phyloP scores from a whole-genome alignment of 1,140 invertebrate genomes.

The Asobara japonica region DNA sequence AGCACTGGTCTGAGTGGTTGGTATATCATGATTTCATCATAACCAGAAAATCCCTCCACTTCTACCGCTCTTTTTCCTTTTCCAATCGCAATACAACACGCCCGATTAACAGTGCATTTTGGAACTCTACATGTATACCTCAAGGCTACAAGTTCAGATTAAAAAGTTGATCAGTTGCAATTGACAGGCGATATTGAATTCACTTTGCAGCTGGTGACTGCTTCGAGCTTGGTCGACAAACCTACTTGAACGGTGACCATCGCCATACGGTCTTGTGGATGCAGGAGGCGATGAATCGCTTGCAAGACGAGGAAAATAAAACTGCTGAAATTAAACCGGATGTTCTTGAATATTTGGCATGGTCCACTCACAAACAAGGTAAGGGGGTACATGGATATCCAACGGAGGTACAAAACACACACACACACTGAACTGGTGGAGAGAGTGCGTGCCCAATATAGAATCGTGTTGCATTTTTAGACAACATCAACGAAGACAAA shows the following conservation, averaged over 20 bases:
- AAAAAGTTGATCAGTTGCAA: too few species aligned
- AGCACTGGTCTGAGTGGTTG: slow-evolving; percentile 76
- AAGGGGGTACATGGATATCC: too few species aligned
- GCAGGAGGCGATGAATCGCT: slow-evolving; percentile 83
- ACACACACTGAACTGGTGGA: background rate
- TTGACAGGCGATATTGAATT: background rate
- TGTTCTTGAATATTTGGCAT: slow-evolving; percentile 96
- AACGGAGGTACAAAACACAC: too few species aligned
- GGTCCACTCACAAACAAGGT: slow-evolving; percentile 93
- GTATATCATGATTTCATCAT: slow-evolving; percentile 25
- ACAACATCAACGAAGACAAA: background rate
- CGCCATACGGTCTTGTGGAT: slow-evolving; percentile 96
- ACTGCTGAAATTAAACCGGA: slow-evolving; percentile 79
- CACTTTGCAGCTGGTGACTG: slow-evolving; percentile 89
- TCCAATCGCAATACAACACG: too few species aligned
- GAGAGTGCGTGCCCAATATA: background rate
- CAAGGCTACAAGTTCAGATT: too few species aligned
- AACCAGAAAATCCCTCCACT: background rate
- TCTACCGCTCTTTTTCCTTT: too few species aligned
- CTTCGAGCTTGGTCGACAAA: slow-evolving; percentile 93
- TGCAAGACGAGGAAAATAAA: slow-evolving; percentile 75
- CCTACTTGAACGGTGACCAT: slow-evolving; percentile 95
- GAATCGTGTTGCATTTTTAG: too few species aligned
- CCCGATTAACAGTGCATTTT: too few species aligned
- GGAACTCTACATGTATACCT: too few species aligned